Evolutionary conservation across 2,888 invertebrate genomes (phyloP), one percentile per base, ranked within the genome.

Genomic region (Caenorhabditis panamensis): DNA sequence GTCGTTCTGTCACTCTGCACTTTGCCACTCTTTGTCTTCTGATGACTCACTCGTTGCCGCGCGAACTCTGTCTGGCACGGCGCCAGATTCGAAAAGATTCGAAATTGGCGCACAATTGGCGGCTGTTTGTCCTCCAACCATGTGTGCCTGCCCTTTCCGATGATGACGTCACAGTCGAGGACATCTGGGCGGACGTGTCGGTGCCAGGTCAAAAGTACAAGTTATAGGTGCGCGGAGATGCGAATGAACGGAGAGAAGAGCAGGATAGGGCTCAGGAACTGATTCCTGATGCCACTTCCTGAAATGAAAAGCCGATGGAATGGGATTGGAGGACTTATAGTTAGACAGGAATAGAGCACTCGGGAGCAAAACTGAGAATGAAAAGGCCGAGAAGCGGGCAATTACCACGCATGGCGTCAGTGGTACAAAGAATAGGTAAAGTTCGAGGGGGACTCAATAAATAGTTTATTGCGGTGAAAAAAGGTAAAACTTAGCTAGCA

Each of bases 131-230:
- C 56, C 67, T 37, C 54, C 54, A 66, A 41, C 68, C 58, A 31
- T 66, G 28, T 44, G 67, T 41, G 36, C 20, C 18, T 58, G 59
- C 49, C 58, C 68, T 59, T 69, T 69, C 28, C 20, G 26, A 36
- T 11, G 0, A 28, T 69, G 69, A 69, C 61, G 69, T 61, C 69
- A 69, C 61, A 51, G n/a, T 6, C 2, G 13, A 37, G 9, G 31
- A 62, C 51, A 71, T 28, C n/a, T 37, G 62, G 22, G 47, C 61
- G 49, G 13, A 4, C 4, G 31, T 20, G 37, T 13, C 31, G 54
- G 63, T 73, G 58, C 72, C 72, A 49, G 72, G 72, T 56, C 56
- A 64, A 73, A 73, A 73, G 72, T 73, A 54, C 72, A 64, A 73
- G 64, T 64, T 56, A 64, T 56, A 13, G 56, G 62, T 47, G 53